Evolutionary conservation across 2,113 vertebrate genomes (phyloP), one percentile per base, ranked within the genome.

Genomic region (Pedionomus torquatus): DNA sequence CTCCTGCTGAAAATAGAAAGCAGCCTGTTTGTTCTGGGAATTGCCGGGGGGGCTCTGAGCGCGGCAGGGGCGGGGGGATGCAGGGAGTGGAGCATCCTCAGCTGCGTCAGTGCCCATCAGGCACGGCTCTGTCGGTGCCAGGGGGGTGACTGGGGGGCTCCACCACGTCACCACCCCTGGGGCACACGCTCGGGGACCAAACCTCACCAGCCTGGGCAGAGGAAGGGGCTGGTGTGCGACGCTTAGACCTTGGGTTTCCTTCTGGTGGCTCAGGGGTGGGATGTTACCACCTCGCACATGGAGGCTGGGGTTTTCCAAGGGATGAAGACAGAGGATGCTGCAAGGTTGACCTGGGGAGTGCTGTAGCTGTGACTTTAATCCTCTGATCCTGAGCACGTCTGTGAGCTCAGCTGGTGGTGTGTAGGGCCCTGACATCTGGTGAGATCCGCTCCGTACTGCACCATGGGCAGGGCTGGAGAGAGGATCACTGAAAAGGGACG

Each of bases 1-100:
- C 52, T 95, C 35, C 77, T 44, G 77, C 87, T 95, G 91, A 30
- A 85, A 87, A 79, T 6, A 87, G 94, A 82, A 87, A 28, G 4
- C 76, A 77, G 51, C 10, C 89, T 70, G 0, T 84, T 95, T 81
- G 94, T 74, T 66, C 46, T 66, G 94, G 93, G 94, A 70, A 26
- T 54, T 57, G 89, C 76, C 35, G 89, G 2, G 1, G 9, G 79
- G 75, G 75, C 84, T 88, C 48, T 20, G 70, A 30, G 75, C 0
- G 2, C 30, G 13, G 65, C 2, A 24, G 57, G 2, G 66, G 61
- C 26, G 52, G 79, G 31, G 85, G 89, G 71, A 60, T 39, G 87
- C 66, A 3, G 51, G 13, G 5, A 58, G 11, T 23, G 19, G 49
- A 69, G 61, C 82, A 55, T 35, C 35, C 70, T 9, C 28, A 54